Conservation (phyloP, 2,797 vertebrate species). For the Danionella dracula region DNA sequence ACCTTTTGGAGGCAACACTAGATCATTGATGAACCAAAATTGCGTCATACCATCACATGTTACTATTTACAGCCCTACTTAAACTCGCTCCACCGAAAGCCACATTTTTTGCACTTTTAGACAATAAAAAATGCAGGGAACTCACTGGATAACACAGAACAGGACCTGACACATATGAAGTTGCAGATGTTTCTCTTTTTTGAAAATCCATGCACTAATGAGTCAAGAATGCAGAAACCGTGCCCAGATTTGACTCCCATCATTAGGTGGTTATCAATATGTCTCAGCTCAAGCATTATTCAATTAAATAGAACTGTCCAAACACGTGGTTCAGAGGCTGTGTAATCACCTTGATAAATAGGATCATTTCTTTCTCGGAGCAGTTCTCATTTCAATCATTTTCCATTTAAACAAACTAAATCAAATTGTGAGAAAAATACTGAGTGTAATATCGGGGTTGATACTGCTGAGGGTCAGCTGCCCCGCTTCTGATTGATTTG, state of each 20-base stretch:
- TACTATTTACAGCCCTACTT: too few species aligned
- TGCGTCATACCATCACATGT: too few species aligned
- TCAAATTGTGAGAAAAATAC: constrained; percentile 9
- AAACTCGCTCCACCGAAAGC: too few species aligned
- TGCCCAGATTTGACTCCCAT: neutral
- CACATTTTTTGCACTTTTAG: too few species aligned
- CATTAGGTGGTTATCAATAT: neutral
- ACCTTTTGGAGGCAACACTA: too few species aligned
- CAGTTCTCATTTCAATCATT: constrained; percentile 19
- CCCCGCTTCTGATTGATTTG: neutral
- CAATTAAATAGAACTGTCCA: constrained; percentile 23
- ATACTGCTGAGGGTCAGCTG: neutral
- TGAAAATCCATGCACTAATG: neutral
- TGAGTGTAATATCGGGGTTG: constrained; percentile 18
- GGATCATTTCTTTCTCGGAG: neutral
- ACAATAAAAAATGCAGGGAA: too few species aligned
- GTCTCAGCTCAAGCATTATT: constrained; percentile 32
- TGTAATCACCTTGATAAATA: constrained; percentile 16
- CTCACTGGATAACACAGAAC: too few species aligned
- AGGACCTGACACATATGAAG: too few species aligned
- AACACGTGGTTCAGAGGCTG: constrained; percentile 1
- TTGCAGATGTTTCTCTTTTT: too few species aligned
- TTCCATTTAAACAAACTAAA: constrained; percentile 29
- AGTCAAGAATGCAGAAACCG: neutral
- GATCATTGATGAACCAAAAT: too few species aligned